A percentile compares a stretch with the other conserved stretches of the same genome.
These are phyloP conservation scores for Amniataba percoides DNA, from an alignment of 2,797 vertebrate species.

Conservation along the genomic window DNA sequence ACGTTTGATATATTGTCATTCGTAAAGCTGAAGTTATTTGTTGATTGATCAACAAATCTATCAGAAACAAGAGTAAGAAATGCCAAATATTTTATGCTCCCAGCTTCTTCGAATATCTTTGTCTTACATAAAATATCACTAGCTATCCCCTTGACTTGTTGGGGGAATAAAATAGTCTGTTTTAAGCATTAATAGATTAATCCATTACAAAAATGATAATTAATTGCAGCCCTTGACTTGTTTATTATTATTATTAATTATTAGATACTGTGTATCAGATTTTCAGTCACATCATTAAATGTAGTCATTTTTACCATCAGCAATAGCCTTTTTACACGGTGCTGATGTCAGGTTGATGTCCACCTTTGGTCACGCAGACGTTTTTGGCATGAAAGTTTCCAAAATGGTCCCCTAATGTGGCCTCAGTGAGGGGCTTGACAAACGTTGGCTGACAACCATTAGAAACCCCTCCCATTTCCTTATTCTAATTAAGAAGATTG, in stretches of 20 bases:
- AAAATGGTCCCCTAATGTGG: constrained; percentile 13
- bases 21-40: not conserved
- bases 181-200: not conserved
- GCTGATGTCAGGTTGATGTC: not conserved
- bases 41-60: not conserved
- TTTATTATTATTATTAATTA: not conserved
- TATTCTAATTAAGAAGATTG: constrained; percentile 43
- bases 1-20: not conserved
- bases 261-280: not conserved
- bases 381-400: constrained; percentile 3
- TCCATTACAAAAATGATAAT: not conserved
- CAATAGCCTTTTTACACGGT: not conserved
- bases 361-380: not conserved
- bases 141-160: not conserved
- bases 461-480: constrained; percentile 27
- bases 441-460: constrained; percentile 41
- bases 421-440: constrained; percentile 5
- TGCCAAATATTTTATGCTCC: not conserved
- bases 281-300: not conserved
- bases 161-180: not conserved
- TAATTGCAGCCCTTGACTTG: not conserved
- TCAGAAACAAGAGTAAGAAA: not conserved
- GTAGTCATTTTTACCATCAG: not conserved
- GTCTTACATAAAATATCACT: not conserved
- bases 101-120: not conserved